These are phyloP conservation scores for Magallana angulata DNA, from an alignment of 1,140 invertebrate genomes.

Conservation along the genomic window DNA sequence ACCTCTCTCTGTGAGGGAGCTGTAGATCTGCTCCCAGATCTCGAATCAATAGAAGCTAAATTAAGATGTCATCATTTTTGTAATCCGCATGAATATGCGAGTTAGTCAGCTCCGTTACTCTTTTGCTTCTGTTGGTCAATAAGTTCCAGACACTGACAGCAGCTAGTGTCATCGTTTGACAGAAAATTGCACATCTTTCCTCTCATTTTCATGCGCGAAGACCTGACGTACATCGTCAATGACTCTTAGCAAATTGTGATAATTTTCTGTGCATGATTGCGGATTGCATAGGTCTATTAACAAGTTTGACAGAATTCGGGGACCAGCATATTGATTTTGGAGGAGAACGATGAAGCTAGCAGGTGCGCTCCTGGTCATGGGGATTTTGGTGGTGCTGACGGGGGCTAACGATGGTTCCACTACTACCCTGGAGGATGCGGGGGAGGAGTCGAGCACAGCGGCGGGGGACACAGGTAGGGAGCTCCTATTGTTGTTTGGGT, in stretches of 20 bases:
- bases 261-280: neutral
- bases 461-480: neutral
- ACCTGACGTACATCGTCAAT: neutral
- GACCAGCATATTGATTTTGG: slow-evolving; percentile 1
- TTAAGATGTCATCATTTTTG: slow-evolving; percentile 36
- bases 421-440: neutral
- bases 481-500: too few species aligned
- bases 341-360: neutral
- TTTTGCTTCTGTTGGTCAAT: neutral
- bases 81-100: slow-evolving; percentile 19
- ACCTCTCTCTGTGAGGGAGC: neutral
- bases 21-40: neutral
- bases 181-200: neutral
- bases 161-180: neutral
- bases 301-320: neutral
- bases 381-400: neutral
- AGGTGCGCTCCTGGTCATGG: neutral
- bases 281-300: neutral
- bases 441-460: neutral
- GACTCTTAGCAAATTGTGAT: neutral
- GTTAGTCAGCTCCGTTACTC: neutral
- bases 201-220: neutral
- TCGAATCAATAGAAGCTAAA: slow-evolving; percentile 11
- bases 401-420: neutral
- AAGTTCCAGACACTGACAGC: neutral